Conservation (phyloP, 2,113 vertebrate genomes). For the Plotosus lineatus region DNA sequence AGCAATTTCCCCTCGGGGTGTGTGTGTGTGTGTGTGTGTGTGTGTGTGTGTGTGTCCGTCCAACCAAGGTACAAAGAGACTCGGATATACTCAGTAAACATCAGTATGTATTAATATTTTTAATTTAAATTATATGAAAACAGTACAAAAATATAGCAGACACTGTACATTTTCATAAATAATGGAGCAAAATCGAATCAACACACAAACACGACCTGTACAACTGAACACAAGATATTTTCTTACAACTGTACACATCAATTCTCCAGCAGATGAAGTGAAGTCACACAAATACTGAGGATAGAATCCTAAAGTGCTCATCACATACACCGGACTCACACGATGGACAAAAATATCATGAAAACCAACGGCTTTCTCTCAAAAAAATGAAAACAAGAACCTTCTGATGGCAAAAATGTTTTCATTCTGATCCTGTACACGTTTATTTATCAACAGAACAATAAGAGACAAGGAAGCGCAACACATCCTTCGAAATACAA, state of each 20-base stretch:
- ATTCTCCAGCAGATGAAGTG: too few species aligned
- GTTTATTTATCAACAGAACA: not conserved
- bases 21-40: too few species aligned
- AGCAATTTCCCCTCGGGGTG: too few species aligned
- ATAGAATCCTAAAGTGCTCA: slow-evolving; percentile 4
- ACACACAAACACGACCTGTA: slow-evolving; percentile 7
- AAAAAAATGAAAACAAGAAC: not conserved
- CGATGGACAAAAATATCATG: not conserved
- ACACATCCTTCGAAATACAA: slow-evolving; percentile 23
- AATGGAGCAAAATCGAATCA: slow-evolving; percentile 9
- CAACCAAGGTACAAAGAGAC: slow-evolving; percentile 8
- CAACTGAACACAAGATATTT: not conserved
- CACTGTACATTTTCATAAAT: slow-evolving; percentile 45
- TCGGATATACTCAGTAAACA: slow-evolving; percentile 11
- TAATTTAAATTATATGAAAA: slow-evolving; percentile 30
- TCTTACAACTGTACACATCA: not conserved
- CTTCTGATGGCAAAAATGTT: not conserved
- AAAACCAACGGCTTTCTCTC: not conserved
- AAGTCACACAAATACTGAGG: slow-evolving; percentile 9
- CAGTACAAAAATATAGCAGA: slow-evolving; percentile 52
- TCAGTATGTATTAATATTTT: slow-evolving; percentile 24
- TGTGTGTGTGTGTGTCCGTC: too few species aligned
- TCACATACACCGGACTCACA: not conserved
- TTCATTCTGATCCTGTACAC: not conserved
- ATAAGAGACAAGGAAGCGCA: not conserved